Evolutionary conservation across 2,888 invertebrate species (phyloP), one percentile per base, ranked within the genome.

Genomic region (Sipha maydis): DNA sequence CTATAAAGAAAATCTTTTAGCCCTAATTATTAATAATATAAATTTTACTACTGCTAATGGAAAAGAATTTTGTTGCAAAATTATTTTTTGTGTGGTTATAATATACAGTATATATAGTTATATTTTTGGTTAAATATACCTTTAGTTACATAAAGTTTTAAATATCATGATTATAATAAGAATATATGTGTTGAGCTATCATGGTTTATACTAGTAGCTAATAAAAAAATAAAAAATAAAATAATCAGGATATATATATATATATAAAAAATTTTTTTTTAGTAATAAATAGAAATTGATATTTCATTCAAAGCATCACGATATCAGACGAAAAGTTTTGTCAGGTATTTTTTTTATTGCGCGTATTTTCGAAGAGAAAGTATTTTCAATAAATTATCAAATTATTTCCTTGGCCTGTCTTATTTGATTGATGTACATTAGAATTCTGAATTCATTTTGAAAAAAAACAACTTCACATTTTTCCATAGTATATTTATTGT

Each of bases 361-460:
- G 8, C 8, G 19, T 14, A 48, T 25, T 76, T 19, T 61, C 67
- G 28, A 69, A 41, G n/a, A n/a, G n/a, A 21, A 69, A 21, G 34
- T 69, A 28, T 67, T 25, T 67, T 69, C 41, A 28, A 69, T 82
- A 41, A 69, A 69, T 82, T 21, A 76, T 48, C 14, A 48, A 76
- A 76, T 76, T 76, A n/a, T 76, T 76, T 76, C 34, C n/a, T n/a
- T 17, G 19, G 76, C 17, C 41, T 48, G 76, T 76, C 48, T 76
- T 1, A n/a, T 76, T 76, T 76, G 48, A 76, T 76, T 76, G 41
- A 76, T 76, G 48, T n/a, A 76, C 76, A 48, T 76, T 76, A 17
- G 34, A 14, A 21, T 28, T 76, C 17, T 76, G 31, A 34, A 71
- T 71, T 71, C 28, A 31, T 11, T 71, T 31, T 28, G 28, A 71